phyloP scores from a whole-genome alignment of 2,888 invertebrate genomes.

The Mesochorus sp. region DNA sequence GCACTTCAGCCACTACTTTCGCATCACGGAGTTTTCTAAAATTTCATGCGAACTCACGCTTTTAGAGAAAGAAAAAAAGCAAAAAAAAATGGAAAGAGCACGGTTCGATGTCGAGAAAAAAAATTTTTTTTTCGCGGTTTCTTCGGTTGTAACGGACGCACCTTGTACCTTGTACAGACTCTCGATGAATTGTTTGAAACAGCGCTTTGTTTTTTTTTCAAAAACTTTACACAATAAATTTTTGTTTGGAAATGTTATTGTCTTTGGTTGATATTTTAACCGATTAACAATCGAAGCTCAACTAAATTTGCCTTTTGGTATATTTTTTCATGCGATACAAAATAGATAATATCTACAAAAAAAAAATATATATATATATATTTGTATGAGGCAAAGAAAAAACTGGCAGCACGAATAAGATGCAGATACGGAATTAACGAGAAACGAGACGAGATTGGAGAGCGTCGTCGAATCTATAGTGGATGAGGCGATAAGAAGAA shows the following conservation, averaged over 20 bases:
- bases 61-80: not conserved
- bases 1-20: not conserved
- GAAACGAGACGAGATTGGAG: not conserved
- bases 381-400: not conserved
- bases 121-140: constrained; percentile 22
- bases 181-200: constrained; percentile 43
- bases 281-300: not conserved
- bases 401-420: constrained; percentile 5
- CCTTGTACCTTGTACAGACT: constrained; percentile 80
- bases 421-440: not conserved
- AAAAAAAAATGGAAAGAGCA: not conserved
- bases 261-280: constrained; percentile 19
- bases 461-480: constrained; percentile 11
- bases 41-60: not conserved
- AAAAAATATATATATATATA: not conserved
- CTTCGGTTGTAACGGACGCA: constrained; percentile 69
- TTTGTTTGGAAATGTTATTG: constrained; percentile 55
- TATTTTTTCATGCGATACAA: constrained; percentile 4
- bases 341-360: not conserved
- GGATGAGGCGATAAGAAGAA: constrained; percentile 24
- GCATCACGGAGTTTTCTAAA: not conserved
- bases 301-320: not conserved
- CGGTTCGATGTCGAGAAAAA: not conserved
- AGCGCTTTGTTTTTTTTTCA: not conserved
- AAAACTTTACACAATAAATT: not conserved